Conservation (phyloP, 2,888 invertebrate genomes). For the Orthosia incerta region DNA sequence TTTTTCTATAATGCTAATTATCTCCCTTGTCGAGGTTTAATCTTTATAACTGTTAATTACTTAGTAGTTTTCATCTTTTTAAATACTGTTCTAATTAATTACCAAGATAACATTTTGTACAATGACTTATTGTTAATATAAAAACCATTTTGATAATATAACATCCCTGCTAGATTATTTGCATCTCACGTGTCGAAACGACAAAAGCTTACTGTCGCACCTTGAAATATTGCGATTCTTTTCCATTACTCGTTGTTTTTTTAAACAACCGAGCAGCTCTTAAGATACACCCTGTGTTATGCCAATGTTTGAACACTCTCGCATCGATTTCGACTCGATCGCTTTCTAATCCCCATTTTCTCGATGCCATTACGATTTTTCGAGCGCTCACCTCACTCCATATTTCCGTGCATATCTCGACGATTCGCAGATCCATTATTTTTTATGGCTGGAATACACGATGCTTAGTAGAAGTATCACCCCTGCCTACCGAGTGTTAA, state of each 20-base stretch:
- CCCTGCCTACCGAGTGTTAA: constrained; percentile 83
- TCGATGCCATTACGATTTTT: constrained; percentile 90
- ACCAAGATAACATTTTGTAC: constrained; percentile 14
- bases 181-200: neutral
- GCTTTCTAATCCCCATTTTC: constrained; percentile 90
- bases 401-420: constrained; percentile 90
- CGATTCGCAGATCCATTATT: constrained; percentile 91
- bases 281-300: constrained; percentile 67
- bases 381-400: constrained; percentile 89
- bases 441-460: constrained; percentile 90
- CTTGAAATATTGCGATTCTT: constrained; percentile 54
- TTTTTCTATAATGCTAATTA: neutral
- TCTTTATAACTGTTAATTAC: neutral
- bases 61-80: neutral
- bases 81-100: constrained; percentile 17
- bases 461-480: constrained; percentile 84
- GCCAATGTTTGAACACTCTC: constrained; percentile 82
- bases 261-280: constrained; percentile 65
- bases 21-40: neutral
- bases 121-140: constrained; percentile 1
- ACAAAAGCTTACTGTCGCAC: constrained; percentile 9
- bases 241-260: constrained; percentile 66
- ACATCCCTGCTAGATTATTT: neutral
- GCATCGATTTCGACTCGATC: constrained; percentile 89
- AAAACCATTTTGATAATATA: neutral